Evolutionary conservation across 2,797 vertebrate genomes (phyloP).

Genomic region (Manis pentadactyla): DNA sequence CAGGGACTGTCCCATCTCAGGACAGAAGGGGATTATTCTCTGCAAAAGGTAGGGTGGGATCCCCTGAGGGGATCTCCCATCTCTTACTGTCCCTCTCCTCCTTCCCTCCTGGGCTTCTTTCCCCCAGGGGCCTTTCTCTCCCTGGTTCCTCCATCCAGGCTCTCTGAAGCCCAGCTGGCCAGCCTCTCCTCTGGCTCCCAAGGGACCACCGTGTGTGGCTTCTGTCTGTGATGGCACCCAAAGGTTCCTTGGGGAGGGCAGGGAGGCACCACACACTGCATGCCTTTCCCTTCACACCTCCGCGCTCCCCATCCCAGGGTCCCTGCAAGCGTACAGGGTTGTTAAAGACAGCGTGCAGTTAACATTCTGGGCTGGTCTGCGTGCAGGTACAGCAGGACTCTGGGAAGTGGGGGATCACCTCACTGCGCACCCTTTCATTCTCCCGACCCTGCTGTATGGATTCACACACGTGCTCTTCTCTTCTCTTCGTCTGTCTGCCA

Average conservation of each 20-base stretch:
- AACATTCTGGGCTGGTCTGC: constrained; percentile 20
- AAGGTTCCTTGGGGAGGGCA: background rate
- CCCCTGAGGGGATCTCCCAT: accelerated
- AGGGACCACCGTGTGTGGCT: background rate
- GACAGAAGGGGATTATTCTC: too few species aligned
- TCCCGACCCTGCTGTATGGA: accelerated
- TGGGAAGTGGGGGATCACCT: background rate
- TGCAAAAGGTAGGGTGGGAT: background rate
- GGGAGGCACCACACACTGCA: background rate
- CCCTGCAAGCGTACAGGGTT: background rate
- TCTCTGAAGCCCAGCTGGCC: background rate
- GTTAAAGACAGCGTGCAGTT: constrained; percentile 60
- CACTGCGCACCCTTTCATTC: background rate
- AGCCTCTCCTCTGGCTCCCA: background rate
- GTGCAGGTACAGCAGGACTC: background rate
- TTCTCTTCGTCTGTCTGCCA: background rate
- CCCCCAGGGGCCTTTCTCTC: background rate
- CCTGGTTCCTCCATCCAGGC: background rate
- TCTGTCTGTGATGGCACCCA: background rate
- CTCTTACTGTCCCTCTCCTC: background rate
- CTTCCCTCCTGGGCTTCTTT: background rate
- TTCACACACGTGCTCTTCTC: accelerated
- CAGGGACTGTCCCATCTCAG: background rate
- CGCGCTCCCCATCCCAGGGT: background rate
- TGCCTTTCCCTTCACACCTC: background rate